phyloP scores from a whole-genome alignment of 2,888 invertebrate species.

The Chrysomela aeneicollis region DNA sequence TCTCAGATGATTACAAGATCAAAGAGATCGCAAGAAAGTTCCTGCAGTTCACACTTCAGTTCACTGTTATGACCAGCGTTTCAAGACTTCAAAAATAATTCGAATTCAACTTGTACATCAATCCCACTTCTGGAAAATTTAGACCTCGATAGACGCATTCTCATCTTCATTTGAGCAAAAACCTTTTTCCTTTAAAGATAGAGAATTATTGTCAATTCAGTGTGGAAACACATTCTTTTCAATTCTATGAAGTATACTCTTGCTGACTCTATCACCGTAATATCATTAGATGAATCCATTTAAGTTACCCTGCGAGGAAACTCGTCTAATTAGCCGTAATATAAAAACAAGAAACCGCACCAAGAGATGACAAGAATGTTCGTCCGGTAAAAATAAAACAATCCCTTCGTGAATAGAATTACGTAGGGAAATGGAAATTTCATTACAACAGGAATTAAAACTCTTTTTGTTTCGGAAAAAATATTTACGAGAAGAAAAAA shows the following conservation, averaged over 20 bases:
- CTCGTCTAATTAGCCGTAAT: constrained; percentile 27
- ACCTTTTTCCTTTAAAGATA: too few relatives aligned
- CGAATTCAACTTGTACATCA: too few relatives aligned
- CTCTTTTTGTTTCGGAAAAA: constrained; percentile 44
- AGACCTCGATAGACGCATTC: too few relatives aligned
- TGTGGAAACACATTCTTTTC: too few relatives aligned
- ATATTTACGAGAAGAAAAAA: constrained; percentile 50
- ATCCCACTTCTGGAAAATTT: too few relatives aligned
- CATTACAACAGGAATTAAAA: constrained; percentile 42
- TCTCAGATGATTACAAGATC: too few relatives aligned
- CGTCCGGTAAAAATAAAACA: constrained; percentile 12
- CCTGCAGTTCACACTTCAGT: too few relatives aligned
- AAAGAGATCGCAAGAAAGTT: too few relatives aligned
- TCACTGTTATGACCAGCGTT: too few relatives aligned
- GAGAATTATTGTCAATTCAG: too few relatives aligned
- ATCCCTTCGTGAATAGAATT: constrained; percentile 15
- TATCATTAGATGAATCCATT: not conserved
- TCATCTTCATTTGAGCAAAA: too few relatives aligned
- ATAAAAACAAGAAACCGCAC: constrained; percentile 23
- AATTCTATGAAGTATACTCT: not conserved
- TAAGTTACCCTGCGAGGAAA: not conserved
- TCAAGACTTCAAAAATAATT: too few relatives aligned
- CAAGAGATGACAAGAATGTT: constrained; percentile 4
- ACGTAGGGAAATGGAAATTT: constrained; percentile 34
- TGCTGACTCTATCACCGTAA: not conserved